These are phyloP conservation scores for Bombus waltoni DNA, from an alignment of 1,140 invertebrate species.

Conservation along the genomic window DNA sequence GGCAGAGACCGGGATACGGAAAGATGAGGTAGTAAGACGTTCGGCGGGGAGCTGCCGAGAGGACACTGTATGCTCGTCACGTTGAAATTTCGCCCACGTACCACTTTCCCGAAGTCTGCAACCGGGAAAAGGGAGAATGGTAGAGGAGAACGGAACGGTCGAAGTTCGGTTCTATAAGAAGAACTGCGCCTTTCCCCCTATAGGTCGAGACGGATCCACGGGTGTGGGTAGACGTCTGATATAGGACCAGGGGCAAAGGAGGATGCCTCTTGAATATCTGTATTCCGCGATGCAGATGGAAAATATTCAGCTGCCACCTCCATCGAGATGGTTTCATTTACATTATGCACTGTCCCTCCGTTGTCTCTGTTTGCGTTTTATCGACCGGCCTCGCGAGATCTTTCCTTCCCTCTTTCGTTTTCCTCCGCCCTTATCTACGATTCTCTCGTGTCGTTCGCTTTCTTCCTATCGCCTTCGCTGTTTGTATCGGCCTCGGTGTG, in stretches of 20 bases:
- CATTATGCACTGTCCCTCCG: conserved; percentile 64
- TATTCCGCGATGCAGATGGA: conserved; percentile 68
- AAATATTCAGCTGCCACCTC: conserved; percentile 64
- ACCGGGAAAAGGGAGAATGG: conserved; percentile 63
- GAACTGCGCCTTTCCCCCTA: conserved; percentile 25
- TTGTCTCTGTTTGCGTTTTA: conserved; percentile 54
- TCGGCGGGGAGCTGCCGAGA: conserved; percentile 10
- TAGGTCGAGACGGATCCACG: not conserved
- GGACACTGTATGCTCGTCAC: conserved; percentile 68
- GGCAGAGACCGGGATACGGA: not conserved
- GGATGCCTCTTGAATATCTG: conserved; percentile 69
- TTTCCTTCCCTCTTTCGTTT: not conserved
- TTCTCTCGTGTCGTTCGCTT: not conserved
- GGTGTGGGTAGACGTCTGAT: not conserved
- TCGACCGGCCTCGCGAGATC: conserved; percentile 13
- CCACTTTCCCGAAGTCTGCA: conserved; percentile 70
- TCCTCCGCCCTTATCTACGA: not conserved
- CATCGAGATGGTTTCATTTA: conserved; percentile 63
- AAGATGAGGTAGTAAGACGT: conserved; percentile 46
- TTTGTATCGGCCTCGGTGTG: not conserved
- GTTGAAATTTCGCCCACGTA: conserved; percentile 72
- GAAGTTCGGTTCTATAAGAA: conserved; percentile 72
- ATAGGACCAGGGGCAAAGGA: not conserved
- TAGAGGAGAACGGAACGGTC: conserved; percentile 63
- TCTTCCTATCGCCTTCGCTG: not conserved